Evolutionary conservation across 2,113 vertebrate species (phyloP).

Genomic region (Vanacampus margaritifer): DNA sequence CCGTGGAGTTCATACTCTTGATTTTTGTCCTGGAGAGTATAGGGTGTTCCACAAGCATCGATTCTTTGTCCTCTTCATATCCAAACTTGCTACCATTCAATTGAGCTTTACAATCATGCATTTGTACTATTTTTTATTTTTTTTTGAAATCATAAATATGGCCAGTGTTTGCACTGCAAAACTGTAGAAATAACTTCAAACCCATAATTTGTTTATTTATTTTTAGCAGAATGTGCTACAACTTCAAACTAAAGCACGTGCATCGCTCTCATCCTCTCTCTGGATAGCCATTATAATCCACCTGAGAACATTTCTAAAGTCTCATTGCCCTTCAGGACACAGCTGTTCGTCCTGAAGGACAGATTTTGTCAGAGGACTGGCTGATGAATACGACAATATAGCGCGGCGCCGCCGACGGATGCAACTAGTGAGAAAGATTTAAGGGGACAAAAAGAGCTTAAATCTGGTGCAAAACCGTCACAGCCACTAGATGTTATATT

Average conservation of each 20-base stretch:
- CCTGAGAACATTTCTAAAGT: slow-evolving; percentile 9
- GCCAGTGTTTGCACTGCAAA: neutral
- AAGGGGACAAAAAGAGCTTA: neutral
- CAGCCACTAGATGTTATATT: neutral
- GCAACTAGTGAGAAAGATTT: slow-evolving; percentile 33
- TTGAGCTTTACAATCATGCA: neutral
- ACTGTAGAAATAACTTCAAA: neutral
- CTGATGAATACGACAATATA: slow-evolving; percentile 25
- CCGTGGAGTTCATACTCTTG: neutral
- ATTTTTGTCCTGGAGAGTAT: neutral
- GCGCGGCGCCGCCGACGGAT: slow-evolving; percentile 25
- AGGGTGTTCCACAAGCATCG: slow-evolving; percentile 6
- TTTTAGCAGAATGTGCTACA: neutral
- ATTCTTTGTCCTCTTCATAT: neutral
- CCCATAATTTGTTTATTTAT: neutral
- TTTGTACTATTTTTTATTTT: neutral
- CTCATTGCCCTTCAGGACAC: slow-evolving; percentile 8
- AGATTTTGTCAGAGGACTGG: slow-evolving; percentile 3
- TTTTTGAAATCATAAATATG: neutral
- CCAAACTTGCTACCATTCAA: neutral
- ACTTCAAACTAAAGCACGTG: neutral
- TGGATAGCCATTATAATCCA: neutral
- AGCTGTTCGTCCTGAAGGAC: slow-evolving; percentile 37
- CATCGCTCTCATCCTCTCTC: neutral
- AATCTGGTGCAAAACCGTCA: slow-evolving; percentile 15